Percentiles rank a stretch among this genome's conserved stretches.
Evolutionary conservation across 2,888 invertebrate species (phyloP).

Genomic region (Hypomecis atomaria): DNA sequence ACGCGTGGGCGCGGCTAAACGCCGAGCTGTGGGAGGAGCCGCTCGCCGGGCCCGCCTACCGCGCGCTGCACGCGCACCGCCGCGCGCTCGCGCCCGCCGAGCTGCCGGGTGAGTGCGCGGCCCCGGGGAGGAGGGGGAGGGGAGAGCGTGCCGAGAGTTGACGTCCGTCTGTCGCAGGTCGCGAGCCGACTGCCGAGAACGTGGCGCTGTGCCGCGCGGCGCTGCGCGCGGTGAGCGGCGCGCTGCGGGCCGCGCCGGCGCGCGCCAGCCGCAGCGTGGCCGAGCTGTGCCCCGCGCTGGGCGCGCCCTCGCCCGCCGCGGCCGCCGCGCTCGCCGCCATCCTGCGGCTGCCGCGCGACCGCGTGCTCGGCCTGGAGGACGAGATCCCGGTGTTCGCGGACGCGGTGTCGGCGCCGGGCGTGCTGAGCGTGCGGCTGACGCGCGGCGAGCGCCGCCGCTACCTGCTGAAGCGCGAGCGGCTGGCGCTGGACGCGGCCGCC

Average conservation of each 20-base stretch:
- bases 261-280: conserved; percentile 27
- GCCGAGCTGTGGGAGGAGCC: conserved; percentile 57
- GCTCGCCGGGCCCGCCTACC: conserved; percentile 59
- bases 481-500: conserved; percentile 53
- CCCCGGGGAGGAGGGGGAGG: neutral
- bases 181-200: conserved; percentile 14
- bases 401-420: conserved; percentile 59
- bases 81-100: conserved; percentile 36
- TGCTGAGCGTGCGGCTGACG: conserved; percentile 50
- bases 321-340: conserved; percentile 48
- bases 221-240: conserved; percentile 10
- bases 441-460: conserved; percentile 47
- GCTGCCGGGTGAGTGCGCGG: neutral
- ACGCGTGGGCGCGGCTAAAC: conserved; percentile 51
- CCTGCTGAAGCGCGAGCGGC: conserved; percentile 64
- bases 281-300: conserved; percentile 58
- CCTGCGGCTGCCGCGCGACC: conserved; percentile 48
- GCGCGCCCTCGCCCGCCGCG: conserved; percentile 22
- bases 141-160: neutral
- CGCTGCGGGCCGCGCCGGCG: neutral
- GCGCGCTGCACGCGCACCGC: conserved; percentile 54
- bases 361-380: conserved; percentile 58
- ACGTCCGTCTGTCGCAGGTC: conserved; percentile 28
- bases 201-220: neutral
- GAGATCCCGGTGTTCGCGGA: conserved; percentile 57